A percentile compares a stretch with the other conserved stretches of the same genome.
These are phyloP conservation scores for Stenichneumon culpator DNA, from an alignment of 2,888 invertebrate genomes.

Conservation along the genomic window DNA sequence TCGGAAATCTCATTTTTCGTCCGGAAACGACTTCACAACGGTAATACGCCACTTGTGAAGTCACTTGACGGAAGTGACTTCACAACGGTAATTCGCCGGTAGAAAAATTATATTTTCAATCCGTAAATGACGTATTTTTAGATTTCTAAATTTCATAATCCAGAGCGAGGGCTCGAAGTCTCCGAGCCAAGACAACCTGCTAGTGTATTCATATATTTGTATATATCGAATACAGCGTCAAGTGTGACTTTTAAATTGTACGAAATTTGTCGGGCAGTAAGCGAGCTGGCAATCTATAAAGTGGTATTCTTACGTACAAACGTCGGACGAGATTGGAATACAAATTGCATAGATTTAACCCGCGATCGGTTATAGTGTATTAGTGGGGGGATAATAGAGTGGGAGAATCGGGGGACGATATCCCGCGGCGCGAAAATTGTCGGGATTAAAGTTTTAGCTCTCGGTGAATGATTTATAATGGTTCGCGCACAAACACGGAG, in stretches of 20 bases:
- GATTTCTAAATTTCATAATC: no score
- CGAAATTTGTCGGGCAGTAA: background rate
- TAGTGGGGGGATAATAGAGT: constrained; percentile 7
- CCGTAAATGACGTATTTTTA: no score
- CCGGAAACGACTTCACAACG: no score
- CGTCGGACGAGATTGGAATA: constrained; percentile 20
- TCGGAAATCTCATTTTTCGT: no score
- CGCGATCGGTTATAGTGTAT: background rate
- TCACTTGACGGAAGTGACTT: no score
- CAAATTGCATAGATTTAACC: constrained; percentile 29
- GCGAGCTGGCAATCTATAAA: background rate
- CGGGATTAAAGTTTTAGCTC: constrained; percentile 41
- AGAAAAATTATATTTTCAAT: no score
- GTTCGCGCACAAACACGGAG: background rate
- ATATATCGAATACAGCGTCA: background rate
- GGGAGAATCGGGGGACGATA: constrained; percentile 45
- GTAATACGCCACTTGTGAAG: no score
- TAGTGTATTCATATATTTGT: background rate
- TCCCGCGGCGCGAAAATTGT: constrained; percentile 60
- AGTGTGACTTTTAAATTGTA: background rate
- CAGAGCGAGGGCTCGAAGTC: no score
- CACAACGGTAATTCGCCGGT: no score
- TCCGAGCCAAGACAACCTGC: no score
- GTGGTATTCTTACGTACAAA: background rate
- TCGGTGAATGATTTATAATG: constrained; percentile 57